Conservation (phyloP, 2,888 invertebrate species). For the Diarsia rubi region DNA sequence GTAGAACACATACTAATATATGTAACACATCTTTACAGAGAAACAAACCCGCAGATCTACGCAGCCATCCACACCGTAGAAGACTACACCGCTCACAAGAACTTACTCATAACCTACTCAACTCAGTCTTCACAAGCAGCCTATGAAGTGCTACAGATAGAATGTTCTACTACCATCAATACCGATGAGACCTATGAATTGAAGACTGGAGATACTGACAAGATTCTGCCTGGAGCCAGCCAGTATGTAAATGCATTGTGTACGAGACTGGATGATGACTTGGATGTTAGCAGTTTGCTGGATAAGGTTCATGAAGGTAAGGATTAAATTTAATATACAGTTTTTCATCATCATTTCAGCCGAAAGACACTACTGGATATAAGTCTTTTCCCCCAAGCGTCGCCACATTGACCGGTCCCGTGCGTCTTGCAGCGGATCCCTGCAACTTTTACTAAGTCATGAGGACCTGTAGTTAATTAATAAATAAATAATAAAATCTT, state of each 20-base stretch:
- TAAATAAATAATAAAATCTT: too few species aligned
- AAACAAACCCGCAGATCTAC: slow-evolving; percentile 78
- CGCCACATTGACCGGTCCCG: too few species aligned
- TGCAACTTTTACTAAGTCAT: too few species aligned
- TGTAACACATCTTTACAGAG: slow-evolving; percentile 70
- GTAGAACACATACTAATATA: neutral
- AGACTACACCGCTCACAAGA: slow-evolving; percentile 82
- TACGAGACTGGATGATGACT: slow-evolving; percentile 80
- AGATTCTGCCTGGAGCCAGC: slow-evolving; percentile 80
- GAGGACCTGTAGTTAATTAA: too few species aligned
- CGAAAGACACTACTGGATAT: too few species aligned
- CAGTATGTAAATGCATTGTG: slow-evolving; percentile 86
- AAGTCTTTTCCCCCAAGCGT: too few species aligned
- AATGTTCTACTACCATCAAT: slow-evolving; percentile 80
- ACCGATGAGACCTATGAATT: slow-evolving; percentile 80
- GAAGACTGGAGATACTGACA: slow-evolving; percentile 79
- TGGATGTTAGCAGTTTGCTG: slow-evolving; percentile 84
- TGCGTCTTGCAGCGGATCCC: too few species aligned
- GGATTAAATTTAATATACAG: neutral
- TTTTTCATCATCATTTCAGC: neutral
- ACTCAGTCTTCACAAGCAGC: slow-evolving; percentile 82
- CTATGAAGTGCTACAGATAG: slow-evolving; percentile 85
- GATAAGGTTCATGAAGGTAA: slow-evolving; percentile 82
- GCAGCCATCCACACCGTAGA: slow-evolving; percentile 76
- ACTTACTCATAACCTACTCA: slow-evolving; percentile 84